These are phyloP conservation scores for Eudyptes chrysolophus DNA, from an alignment of 2,113 vertebrate genomes.

Conservation along the genomic window DNA sequence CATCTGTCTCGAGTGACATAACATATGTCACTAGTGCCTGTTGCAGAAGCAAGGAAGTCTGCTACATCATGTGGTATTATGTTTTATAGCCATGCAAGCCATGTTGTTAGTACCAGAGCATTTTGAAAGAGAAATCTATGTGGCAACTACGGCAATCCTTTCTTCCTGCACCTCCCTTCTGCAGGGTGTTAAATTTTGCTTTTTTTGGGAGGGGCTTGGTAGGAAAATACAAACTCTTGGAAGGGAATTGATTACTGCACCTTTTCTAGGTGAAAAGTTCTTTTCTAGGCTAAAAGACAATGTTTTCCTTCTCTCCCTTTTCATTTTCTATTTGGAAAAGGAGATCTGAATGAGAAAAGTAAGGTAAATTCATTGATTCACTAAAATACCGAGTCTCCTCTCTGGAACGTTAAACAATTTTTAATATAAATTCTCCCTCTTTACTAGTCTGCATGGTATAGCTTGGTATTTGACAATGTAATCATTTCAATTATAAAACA, in stretches of 20 bases:
- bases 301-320: neutral
- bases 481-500: neutral
- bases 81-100: neutral
- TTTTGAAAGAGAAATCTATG: neutral
- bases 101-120: neutral
- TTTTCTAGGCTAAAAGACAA: neutral
- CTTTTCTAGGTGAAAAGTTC: neutral
- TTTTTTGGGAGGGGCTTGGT: neutral
- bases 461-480: neutral
- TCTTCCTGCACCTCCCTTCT: neutral
- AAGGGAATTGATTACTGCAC: neutral
- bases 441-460: neutral
- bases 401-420: neutral
- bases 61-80: neutral
- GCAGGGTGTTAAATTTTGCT: neutral
- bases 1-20: constrained; percentile 59
- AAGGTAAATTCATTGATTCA: neutral
- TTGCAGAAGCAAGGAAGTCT: neutral
- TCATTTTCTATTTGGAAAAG: neutral
- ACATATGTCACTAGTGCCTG: constrained; percentile 36
- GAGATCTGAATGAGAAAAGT: neutral
- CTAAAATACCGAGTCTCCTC: neutral
- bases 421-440: neutral
- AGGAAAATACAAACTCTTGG: neutral
- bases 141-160: neutral